These are phyloP conservation scores for Apostichopus japonicus DNA, from an alignment of 35 echinoderm and acorn worm species.

Conservation along the genomic window DNA sequence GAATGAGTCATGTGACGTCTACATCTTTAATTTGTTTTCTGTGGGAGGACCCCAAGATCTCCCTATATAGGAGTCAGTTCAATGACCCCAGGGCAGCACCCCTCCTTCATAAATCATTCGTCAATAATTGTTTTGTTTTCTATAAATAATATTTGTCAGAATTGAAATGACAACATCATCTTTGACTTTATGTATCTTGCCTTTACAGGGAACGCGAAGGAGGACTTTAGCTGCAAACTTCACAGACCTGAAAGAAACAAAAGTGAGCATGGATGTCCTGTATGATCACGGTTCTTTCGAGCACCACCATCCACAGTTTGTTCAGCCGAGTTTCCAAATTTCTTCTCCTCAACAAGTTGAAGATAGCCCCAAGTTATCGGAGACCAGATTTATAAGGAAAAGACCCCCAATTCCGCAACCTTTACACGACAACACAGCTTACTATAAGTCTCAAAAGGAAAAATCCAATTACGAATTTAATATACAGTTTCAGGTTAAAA, in stretches of 20 bases:
- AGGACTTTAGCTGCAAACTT: no score
- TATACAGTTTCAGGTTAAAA: not conserved
- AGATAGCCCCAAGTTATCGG: not conserved
- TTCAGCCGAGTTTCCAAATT: not conserved
- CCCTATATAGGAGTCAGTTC: no score
- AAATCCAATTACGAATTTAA: not conserved
- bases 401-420: not conserved
- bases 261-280: not conserved
- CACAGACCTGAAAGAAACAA: not conserved
- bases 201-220: no score
- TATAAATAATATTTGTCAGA: no score
- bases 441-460: not conserved
- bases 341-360: not conserved
- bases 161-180: no score
- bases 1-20: no score
- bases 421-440: not conserved
- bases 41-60: no score
- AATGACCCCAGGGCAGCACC: no score
- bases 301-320: not conserved
- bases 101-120: no score
- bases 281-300: not conserved
- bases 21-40: no score
- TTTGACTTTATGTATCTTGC: no score
- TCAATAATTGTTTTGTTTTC: no score
- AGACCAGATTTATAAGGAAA: not conserved